These are phyloP conservation scores for Drosophila emarginata DNA, from an alignment of 2,888 invertebrate species.

Conservation along the genomic window DNA sequence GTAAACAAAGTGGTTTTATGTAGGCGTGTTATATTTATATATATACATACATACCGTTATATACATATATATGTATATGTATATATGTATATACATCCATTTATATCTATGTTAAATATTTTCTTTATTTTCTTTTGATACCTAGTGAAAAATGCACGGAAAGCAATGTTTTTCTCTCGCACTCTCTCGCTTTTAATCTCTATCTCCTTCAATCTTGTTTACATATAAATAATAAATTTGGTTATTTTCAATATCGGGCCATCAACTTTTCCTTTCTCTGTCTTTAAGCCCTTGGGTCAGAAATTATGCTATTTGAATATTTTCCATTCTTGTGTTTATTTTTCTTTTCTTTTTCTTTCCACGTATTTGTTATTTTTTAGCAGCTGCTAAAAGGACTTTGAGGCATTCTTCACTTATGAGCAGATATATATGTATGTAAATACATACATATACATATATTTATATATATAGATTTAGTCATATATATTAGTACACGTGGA, in stretches of 20 bases:
- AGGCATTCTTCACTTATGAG: slow-evolving; percentile 14
- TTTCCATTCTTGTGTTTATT: slow-evolving; percentile 9
- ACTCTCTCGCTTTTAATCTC: slow-evolving; percentile 11
- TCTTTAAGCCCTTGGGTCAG: slow-evolving; percentile 15
- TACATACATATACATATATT: no score
- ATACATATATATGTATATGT: slow-evolving; percentile 15
- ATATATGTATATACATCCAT: not conserved
- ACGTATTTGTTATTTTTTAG: not conserved
- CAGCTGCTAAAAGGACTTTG: slow-evolving; percentile 23
- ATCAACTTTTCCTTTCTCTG: slow-evolving; percentile 11
- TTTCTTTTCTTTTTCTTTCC: not conserved
- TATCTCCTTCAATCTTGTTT: slow-evolving; percentile 25
- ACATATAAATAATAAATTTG: slow-evolving; percentile 51
- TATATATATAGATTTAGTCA: no score
- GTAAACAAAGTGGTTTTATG: slow-evolving; percentile 33
- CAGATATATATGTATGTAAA: slow-evolving; percentile 7
- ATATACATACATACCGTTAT: not conserved
- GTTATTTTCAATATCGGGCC: slow-evolving; percentile 35
- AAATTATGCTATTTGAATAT: slow-evolving; percentile 35
- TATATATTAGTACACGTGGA: no score
- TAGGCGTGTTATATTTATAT: slow-evolving; percentile 12
- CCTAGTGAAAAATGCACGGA: slow-evolving; percentile 30
- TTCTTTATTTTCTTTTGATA: slow-evolving; percentile 28
- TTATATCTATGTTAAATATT: slow-evolving; percentile 8
- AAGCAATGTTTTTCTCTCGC: slow-evolving; percentile 14